These are phyloP conservation scores for Cryptoprocta ferox DNA, from an alignment of 2,797 vertebrate species.

Conservation along the genomic window DNA sequence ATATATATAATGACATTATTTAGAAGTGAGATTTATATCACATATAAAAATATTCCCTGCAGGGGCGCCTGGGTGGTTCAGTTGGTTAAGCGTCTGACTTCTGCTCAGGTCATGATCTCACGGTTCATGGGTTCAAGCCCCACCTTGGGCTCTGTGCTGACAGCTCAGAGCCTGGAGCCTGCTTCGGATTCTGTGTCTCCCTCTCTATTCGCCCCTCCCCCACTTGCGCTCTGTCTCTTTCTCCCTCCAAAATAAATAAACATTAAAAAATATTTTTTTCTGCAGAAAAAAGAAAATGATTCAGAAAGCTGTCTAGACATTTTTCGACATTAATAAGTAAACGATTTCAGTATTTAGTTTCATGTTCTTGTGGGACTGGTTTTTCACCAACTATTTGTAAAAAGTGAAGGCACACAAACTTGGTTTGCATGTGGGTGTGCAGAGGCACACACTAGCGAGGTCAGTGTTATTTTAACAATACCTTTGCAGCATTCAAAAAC, in stretches of 20 bases:
- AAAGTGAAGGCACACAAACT: constrained; percentile 59
- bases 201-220: no score
- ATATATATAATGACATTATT: not conserved
- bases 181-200: no score
- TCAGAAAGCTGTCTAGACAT: constrained; percentile 56
- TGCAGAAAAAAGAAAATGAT: constrained; percentile 10
- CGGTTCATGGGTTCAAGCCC: no score
- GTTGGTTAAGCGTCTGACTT: no score
- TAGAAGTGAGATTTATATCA: not conserved
- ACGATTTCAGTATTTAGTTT: constrained; percentile 67
- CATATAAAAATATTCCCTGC: not conserved
- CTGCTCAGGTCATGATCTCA: no score
- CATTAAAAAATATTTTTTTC: not conserved
- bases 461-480: constrained; percentile 45
- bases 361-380: constrained; percentile 23
- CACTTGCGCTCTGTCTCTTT: no score
- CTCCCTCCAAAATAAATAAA: not conserved
- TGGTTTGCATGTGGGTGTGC: constrained; percentile 15
- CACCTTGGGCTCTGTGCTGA: no score
- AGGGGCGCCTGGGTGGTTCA: not conserved
- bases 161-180: no score
- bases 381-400: constrained; percentile 54
- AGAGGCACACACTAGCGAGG: constrained; percentile 15
- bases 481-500: constrained; percentile 65
- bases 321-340: constrained; percentile 66